Evolutionary conservation across 2,888 invertebrate species (phyloP).

Genomic region (Hemicrepidius hirtus): DNA sequence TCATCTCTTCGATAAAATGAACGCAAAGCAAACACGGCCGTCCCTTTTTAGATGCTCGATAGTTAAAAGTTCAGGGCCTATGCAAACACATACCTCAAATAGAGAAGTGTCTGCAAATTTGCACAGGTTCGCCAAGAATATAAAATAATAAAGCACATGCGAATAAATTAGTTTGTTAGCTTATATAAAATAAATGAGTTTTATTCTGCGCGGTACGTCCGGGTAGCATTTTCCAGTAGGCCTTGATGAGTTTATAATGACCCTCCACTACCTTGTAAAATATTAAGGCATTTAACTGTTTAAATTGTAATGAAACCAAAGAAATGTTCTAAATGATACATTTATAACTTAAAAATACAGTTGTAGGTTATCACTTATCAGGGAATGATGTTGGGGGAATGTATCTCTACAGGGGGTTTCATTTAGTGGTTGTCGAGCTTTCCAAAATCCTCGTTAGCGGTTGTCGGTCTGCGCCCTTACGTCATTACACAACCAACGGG

Average conservation of each 20-base stretch:
- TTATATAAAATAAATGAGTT: neutral
- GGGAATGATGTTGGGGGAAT: neutral
- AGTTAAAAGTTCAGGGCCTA: constrained; percentile 28
- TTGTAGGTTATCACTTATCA: neutral
- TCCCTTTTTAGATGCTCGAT: constrained; percentile 28
- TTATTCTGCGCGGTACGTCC: neutral
- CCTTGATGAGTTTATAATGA: constrained; percentile 14
- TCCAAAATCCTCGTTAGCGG: constrained; percentile 26
- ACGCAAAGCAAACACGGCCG: constrained; percentile 23
- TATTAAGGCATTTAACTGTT: neutral
- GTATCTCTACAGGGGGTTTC: constrained; percentile 15
- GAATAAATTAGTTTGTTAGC: neutral
- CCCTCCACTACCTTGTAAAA: neutral
- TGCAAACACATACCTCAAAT: constrained; percentile 14
- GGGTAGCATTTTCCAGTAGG: neutral
- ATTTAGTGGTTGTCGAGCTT: constrained; percentile 8
- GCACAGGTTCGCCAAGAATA: constrained; percentile 16
- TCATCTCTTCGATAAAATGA: constrained; percentile 31
- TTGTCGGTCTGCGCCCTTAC: constrained; percentile 9
- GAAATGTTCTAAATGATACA: too few relatives aligned
- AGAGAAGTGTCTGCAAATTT: constrained; percentile 13
- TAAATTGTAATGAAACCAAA: too few relatives aligned
- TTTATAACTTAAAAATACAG: neutral
- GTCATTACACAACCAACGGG: constrained; percentile 22
- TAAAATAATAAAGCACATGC: constrained; percentile 23